Percentiles rank a stretch among this genome's conserved stretches.
Evolutionary conservation across 2,797 vertebrate genomes (phyloP).

Genomic region (Eidolon dupreanum): DNA sequence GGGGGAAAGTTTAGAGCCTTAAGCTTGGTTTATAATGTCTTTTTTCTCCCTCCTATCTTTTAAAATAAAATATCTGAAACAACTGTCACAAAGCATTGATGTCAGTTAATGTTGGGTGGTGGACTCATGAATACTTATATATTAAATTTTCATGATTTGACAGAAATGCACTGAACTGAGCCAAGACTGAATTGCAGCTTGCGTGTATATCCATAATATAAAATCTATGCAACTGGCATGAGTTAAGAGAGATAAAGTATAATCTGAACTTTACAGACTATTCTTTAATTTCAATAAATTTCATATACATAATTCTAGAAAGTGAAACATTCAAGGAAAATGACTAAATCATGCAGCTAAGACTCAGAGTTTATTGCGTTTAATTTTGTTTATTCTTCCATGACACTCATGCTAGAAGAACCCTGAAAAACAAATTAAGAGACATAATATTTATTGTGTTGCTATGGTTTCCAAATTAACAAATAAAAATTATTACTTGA

Average conservation of each 20-base stretch:
- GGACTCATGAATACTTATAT: not conserved
- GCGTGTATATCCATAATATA: not conserved
- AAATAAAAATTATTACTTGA: conserved; percentile 66
- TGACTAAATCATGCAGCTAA: conserved; percentile 58
- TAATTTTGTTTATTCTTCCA: conserved; percentile 68
- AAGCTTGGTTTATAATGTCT: not conserved
- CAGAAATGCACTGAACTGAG: not conserved
- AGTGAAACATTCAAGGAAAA: conserved; percentile 52
- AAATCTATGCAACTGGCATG: not conserved
- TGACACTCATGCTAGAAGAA: conserved; percentile 59
- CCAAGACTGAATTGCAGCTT: not conserved
- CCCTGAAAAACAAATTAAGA: conserved; percentile 61
- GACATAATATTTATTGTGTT: conserved; percentile 76
- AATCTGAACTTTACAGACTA: not conserved
- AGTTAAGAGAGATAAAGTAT: not conserved
- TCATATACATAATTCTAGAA: conserved; percentile 32
- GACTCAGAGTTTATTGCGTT: conserved; percentile 41
- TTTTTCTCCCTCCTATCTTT: not conserved
- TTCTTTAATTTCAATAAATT: not conserved
- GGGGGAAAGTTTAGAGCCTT: too few relatives aligned
- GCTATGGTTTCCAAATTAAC: conserved; percentile 74
- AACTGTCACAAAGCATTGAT: not conserved
- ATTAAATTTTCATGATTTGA: not conserved
- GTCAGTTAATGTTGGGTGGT: not conserved
- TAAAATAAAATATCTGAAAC: not conserved